A percentile compares a stretch with the other conserved stretches of the same genome.
phyloP scores from a whole-genome alignment of 1,140 invertebrate species.

The Dreissena rostriformis region DNA sequence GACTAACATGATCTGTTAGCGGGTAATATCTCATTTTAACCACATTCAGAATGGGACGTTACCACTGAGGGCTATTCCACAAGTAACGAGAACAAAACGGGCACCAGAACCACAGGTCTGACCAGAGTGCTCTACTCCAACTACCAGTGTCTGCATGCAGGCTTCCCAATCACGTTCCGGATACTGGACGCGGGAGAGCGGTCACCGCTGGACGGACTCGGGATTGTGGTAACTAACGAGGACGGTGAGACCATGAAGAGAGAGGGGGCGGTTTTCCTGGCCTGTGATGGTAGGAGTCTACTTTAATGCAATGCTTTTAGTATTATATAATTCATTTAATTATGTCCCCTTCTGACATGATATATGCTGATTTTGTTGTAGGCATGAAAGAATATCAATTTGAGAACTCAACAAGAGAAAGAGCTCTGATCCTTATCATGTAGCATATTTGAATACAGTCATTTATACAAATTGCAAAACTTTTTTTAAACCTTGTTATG shows the following conservation, averaged over 20 bases:
- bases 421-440: neutral
- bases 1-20: no score
- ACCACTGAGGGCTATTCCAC: conserved; percentile 66
- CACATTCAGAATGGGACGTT: conserved; percentile 75
- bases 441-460: neutral
- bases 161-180: conserved; percentile 70
- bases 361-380: no score
- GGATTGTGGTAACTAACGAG: conserved; percentile 64
- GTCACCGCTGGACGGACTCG: conserved; percentile 72
- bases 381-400: no score
- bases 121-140: conserved; percentile 72
- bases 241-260: conserved; percentile 65
- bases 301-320: neutral
- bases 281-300: conserved; percentile 45
- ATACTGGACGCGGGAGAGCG: conserved; percentile 73
- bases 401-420: no score
- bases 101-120: conserved; percentile 63
- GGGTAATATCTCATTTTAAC: no score
- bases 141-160: conserved; percentile 61
- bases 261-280: conserved; percentile 71
- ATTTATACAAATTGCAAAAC: neutral
- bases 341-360: no score
- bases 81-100: conserved; percentile 76
- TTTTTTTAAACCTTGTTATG: neutral
- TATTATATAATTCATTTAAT: no score